Evolutionary conservation across 2,888 invertebrate species (phyloP), one percentile per base, ranked within the genome.

Genomic region (Acronicta aceris): DNA sequence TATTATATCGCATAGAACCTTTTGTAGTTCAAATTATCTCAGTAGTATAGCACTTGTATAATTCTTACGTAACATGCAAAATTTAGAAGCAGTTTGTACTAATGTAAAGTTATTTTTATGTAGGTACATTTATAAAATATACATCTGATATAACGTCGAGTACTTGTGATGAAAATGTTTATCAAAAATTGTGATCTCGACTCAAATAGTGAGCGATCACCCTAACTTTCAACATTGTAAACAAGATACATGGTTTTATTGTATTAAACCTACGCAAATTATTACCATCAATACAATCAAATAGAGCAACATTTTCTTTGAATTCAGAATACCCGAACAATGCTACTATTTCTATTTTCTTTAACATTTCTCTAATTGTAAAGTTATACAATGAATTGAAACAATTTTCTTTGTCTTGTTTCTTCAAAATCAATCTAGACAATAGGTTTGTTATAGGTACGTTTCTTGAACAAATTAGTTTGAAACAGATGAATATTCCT

Each of bases 371-470:
- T 38, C 49, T 51, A 68, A 63, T 56, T 72, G 49, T 48, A 36
- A 45, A n/a, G n/a, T 13, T 13, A 30, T 47, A 47, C 60, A 63
- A 60, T 65, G 36, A 59, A 57, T 59, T 74, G 69, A 56, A 45
- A 57, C 21, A 59, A 65, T 74, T 65, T 47, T 16, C 10, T 52
- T 30, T 46, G 55, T 45, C 27, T 59, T 61, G 43, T 50, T 51
- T 12, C 42, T 57, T 57, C 50, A 15, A 43, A 66, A 25, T 61
- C 51, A 57, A 59, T 61, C 33, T 54, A 59, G 46, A 58, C 67
- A 76, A 72, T 58, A 67, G 67, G 15, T 67, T 60, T 51, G 43
- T 57, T 52, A 49, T 33, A 54, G 51, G 30, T 30, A 30, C 10
- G 33, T 64, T 65, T 49, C 15, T 48, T 30, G 41, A 38, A 30